Percentiles rank a stretch among this genome's conserved stretches.
Conservation (phyloP, 1,140 invertebrate genomes). For the Ostrea edulis region DNA sequence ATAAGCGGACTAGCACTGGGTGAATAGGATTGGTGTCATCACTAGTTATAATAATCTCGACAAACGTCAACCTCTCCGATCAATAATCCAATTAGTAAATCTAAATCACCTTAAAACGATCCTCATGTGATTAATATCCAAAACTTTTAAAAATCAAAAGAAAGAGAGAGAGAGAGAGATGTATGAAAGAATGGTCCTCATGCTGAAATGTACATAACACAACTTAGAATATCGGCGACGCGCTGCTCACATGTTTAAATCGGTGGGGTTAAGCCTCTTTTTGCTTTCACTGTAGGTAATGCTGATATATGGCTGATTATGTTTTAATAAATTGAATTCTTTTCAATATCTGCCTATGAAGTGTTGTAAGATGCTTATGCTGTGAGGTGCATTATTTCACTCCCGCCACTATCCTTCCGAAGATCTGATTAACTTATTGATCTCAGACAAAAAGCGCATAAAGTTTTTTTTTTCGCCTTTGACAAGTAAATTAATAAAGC, state of each 20-base stretch:
- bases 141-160: background rate
- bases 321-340: conserved; percentile 24
- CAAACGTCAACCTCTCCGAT: background rate
- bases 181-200: background rate
- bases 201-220: background rate
- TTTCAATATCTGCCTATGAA: background rate
- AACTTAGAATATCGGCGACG: background rate
- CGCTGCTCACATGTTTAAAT: background rate
- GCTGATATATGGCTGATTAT: conserved; percentile 3
- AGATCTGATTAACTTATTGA: background rate
- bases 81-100: conserved; percentile 6
- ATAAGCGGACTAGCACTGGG: background rate
- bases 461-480: conserved; percentile 1
- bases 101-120: conserved; percentile 22
- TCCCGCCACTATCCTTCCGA: background rate
- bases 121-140: background rate
- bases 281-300: background rate
- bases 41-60: background rate
- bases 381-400: background rate
- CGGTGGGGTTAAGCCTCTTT: background rate
- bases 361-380: background rate
- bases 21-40: background rate
- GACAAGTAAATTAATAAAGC: conserved; percentile 34
- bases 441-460: background rate
- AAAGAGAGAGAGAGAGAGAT: background rate